Evolutionary conservation across 2,113 vertebrate genomes (phyloP).

Genomic region (Himantopus leucocephalus): DNA sequence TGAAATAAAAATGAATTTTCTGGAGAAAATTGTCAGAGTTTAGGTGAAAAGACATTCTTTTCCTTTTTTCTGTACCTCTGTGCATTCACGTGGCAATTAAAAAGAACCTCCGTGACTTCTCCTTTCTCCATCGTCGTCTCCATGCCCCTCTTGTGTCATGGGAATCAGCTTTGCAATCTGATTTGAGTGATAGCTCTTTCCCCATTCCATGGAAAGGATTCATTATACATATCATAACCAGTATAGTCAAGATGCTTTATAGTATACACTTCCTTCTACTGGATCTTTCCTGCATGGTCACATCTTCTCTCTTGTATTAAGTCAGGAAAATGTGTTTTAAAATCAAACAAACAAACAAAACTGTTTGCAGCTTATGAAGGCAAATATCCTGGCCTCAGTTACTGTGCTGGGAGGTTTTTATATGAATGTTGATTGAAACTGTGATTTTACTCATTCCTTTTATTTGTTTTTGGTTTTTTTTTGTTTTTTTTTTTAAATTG

Average conservation of each 20-base stretch:
- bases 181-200: neutral
- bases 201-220: neutral
- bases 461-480: neutral
- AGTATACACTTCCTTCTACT: neutral
- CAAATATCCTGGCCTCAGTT: neutral
- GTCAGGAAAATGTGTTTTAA: neutral
- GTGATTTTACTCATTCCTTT: neutral
- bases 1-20: neutral
- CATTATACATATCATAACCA: neutral
- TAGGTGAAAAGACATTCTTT: neutral
- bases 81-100: neutral
- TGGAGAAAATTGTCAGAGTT: neutral
- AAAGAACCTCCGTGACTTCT: neutral
- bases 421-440: neutral
- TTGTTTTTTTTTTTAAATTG: neutral
- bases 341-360: neutral
- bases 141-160: accelerated
- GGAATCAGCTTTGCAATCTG: neutral
- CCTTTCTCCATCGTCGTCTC: neutral
- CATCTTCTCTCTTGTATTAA: neutral
- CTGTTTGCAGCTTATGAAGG: neutral
- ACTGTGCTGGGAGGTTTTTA: neutral
- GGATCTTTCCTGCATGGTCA: neutral
- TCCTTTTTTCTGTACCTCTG: neutral
- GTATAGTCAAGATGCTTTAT: too few species aligned